Conservation (phyloP, 2,888 invertebrate genomes). For the Cheilosia vulpina region DNA sequence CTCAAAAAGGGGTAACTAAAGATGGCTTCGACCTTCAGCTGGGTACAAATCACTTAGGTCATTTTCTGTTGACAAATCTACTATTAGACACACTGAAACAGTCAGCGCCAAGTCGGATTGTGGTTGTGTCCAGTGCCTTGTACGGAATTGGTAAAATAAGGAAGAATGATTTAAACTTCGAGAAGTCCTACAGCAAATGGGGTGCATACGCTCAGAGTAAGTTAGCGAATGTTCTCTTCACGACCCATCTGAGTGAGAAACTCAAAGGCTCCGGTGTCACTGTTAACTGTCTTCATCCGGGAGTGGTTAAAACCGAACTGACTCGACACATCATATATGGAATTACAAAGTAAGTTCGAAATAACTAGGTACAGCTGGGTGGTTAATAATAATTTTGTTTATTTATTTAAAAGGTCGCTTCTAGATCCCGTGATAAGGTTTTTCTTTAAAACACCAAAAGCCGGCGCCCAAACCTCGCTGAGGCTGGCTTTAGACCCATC, state of each 20-base stretch:
- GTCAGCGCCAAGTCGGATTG: slow-evolving; percentile 89
- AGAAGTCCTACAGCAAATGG: slow-evolving; percentile 86
- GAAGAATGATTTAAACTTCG: slow-evolving; percentile 89
- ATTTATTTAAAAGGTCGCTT: slow-evolving; percentile 75
- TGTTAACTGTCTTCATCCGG: slow-evolving; percentile 90
- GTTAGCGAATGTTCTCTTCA: slow-evolving; percentile 90
- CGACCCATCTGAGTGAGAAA: slow-evolving; percentile 87
- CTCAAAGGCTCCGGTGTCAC: slow-evolving; percentile 86
- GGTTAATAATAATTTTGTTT: slow-evolving; percentile 60
- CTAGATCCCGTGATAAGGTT: slow-evolving; percentile 77
- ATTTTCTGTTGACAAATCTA: slow-evolving; percentile 86
- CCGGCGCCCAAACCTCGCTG: slow-evolving; percentile 82
- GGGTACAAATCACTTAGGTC: slow-evolving; percentile 86
- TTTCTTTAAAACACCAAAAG: slow-evolving; percentile 80
- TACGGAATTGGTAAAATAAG: slow-evolving; percentile 88
- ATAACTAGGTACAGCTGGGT: slow-evolving; percentile 32
- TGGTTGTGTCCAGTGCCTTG: slow-evolving; percentile 89
- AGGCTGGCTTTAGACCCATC: slow-evolving; percentile 81
- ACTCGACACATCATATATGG: slow-evolving; percentile 85
- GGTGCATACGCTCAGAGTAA: slow-evolving; percentile 91
- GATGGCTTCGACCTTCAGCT: slow-evolving; percentile 86
- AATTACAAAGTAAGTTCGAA: slow-evolving; percentile 56
- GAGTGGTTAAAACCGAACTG: slow-evolving; percentile 90
- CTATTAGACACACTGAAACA: slow-evolving; percentile 85
- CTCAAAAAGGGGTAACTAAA: slow-evolving; percentile 83